These are phyloP conservation scores for Proterorhinus semilunaris DNA, from an alignment of 2,113 vertebrate genomes.

Conservation along the genomic window DNA sequence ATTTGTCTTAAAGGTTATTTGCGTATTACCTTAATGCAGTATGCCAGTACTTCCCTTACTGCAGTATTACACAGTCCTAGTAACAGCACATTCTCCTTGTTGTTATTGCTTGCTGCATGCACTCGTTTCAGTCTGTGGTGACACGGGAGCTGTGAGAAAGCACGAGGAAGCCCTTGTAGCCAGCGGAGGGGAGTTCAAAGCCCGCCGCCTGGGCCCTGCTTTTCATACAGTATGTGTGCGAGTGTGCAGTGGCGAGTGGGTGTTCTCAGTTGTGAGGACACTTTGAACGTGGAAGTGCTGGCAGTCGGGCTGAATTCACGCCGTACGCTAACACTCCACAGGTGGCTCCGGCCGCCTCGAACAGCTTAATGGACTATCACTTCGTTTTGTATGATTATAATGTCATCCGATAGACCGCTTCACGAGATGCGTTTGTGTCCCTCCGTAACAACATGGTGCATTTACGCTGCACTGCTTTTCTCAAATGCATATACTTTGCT, in stretches of 20 bases:
- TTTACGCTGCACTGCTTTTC: no score
- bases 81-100: neutral
- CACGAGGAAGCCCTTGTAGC: constrained; percentile 25
- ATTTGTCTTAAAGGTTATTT: no score
- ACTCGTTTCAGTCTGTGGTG: constrained; percentile 16
- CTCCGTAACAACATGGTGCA: no score
- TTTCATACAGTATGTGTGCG: neutral
- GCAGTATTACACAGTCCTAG: no score
- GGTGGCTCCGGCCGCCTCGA: constrained; percentile 18
- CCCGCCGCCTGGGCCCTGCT: neutral
- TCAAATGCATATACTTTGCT: no score
- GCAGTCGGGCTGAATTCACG: constrained; percentile 23
- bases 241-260: constrained; percentile 16
- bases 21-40: no score
- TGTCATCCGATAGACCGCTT: neutral
- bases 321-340: constrained; percentile 27
- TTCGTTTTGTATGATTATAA: constrained; percentile 3
- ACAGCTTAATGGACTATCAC: neutral
- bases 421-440: no score
- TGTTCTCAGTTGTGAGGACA: constrained; percentile 10
- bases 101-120: neutral
- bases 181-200: constrained; percentile 22
- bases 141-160: constrained; percentile 32
- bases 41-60: no score
- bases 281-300: constrained; percentile 10